A percentile compares a stretch with the other conserved stretches of the same genome.
Conservation (phyloP, 2,113 vertebrate genomes). For the Vulpes ferrilata region DNA sequence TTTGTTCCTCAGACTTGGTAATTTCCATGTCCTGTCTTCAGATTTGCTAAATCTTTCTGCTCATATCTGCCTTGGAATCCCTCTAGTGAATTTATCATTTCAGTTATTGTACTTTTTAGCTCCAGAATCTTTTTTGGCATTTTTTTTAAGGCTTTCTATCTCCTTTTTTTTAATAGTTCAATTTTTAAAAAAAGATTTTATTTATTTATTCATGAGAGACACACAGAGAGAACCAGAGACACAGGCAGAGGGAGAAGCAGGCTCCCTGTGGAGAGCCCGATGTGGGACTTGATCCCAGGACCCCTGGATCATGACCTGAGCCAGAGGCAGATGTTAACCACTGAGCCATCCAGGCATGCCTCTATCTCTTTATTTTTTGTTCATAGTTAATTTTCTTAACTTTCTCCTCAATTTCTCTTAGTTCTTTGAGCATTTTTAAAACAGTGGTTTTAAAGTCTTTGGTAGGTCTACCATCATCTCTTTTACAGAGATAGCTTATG, state of each 20-base stretch:
- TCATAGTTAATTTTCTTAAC: background rate
- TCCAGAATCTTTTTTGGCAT: background rate
- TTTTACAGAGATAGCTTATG: background rate
- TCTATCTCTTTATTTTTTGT: background rate
- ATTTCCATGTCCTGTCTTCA: background rate
- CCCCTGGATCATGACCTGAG: too few relatives aligned
- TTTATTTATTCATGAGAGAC: too few relatives aligned
- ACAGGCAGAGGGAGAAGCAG: too few relatives aligned
- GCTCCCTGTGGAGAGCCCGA: too few relatives aligned
- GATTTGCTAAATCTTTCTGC: background rate
- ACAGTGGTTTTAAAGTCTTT: background rate
- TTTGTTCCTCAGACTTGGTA: background rate
- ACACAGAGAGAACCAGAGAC: too few relatives aligned
- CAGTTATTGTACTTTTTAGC: background rate
- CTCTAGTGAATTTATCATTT: background rate
- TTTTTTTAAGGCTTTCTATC: background rate
- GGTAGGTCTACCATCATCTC: background rate
- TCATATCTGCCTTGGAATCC: background rate
- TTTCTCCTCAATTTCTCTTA: background rate
- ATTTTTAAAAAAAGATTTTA: too few relatives aligned
- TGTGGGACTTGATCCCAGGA: too few relatives aligned
- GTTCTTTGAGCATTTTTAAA: background rate
- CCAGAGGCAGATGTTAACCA: too few relatives aligned
- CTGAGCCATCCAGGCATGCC: too few relatives aligned
- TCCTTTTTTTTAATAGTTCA: too few relatives aligned